Base-by-base conservation (phyloP, 2,888 invertebrate genomes). In the Ophonus ardosiacus region DNA sequence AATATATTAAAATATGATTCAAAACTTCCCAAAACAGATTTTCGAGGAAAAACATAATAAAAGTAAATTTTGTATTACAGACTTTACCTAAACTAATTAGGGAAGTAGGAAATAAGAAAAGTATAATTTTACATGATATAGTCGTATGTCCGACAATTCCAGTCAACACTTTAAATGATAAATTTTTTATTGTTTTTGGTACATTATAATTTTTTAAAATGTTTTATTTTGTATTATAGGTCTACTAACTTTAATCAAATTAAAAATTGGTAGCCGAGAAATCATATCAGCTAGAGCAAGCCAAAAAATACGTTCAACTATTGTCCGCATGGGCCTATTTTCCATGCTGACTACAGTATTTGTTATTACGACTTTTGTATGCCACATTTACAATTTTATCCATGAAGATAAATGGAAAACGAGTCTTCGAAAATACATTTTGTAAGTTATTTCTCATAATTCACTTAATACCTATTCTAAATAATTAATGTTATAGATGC, bases 211-310 rank as follows among this genome's bases (percentile, higher is more conserved):
- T 5, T 31, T 31, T 1, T 31, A 31, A 31, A 31, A 31, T 31
- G 31, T 31, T 31, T 31, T 31, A 5, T 31, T 31, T 31, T 31
- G 31, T 63, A 2, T 63, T 90, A 0, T 89, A 96, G 96, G 96
- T 85, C 93, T 98, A 88, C 93, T 96, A 84, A 96, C 96, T 13
- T 92, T 98, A 81, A 94, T 97, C 86, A 94, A 94, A 86, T 93
- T 98, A 43, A 96, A 96, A 88, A 95, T 96, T 87, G 96, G 96
- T 81, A 96, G 97, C 87, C 95, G 95, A 87, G 96, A 96, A 88
- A 95, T 97, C 86, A 96, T 98, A 88, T 96, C 97, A 0, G 94
- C 95, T 80, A 95, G 96, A 87, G 97, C 97, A 0, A 96, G 96
- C 87, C 94, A 95, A 88, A 98, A 98, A 92, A 97, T 98, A 86